Percentiles rank a stretch among this genome's conserved stretches.
phyloP scores from a whole-genome alignment of 2,797 vertebrate genomes.

The Melanotaenia boesemani region DNA sequence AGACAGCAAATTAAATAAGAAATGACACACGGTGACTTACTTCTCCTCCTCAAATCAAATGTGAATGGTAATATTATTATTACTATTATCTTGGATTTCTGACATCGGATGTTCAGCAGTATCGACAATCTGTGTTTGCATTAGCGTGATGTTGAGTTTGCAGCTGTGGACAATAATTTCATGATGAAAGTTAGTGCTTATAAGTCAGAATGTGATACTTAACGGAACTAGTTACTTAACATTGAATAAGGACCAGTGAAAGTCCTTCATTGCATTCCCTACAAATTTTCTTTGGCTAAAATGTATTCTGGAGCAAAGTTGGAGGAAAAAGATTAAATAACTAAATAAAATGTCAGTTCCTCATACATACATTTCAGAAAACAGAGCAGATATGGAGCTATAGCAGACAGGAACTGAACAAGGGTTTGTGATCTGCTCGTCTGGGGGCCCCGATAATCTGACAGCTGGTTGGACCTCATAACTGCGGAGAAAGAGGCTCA shows the following conservation, averaged over 20 bases:
- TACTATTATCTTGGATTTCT: too few species aligned
- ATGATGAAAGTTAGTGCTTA: not conserved
- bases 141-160: too few species aligned
- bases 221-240: not conserved
- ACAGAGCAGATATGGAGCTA: not conserved
- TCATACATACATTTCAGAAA: not conserved
- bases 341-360: not conserved
- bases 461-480: constrained; percentile 20
- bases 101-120: too few species aligned
- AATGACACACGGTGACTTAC: too few species aligned
- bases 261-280: not conserved
- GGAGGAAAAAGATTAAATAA: not conserved
- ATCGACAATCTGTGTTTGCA: too few species aligned
- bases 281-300: not conserved
- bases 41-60: too few species aligned
- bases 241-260: not conserved
- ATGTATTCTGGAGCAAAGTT: not conserved
- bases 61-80: too few species aligned
- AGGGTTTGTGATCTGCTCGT: constrained; percentile 8
- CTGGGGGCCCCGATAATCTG: constrained; percentile 1
- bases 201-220: too few species aligned
- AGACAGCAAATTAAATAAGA: too few species aligned
- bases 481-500: constrained; percentile 1
- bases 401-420: constrained; percentile 2
- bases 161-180: too few species aligned